phyloP scores from a whole-genome alignment of 53 echinoderm and acorn worm genomes.

The Stichopus horrens region DNA sequence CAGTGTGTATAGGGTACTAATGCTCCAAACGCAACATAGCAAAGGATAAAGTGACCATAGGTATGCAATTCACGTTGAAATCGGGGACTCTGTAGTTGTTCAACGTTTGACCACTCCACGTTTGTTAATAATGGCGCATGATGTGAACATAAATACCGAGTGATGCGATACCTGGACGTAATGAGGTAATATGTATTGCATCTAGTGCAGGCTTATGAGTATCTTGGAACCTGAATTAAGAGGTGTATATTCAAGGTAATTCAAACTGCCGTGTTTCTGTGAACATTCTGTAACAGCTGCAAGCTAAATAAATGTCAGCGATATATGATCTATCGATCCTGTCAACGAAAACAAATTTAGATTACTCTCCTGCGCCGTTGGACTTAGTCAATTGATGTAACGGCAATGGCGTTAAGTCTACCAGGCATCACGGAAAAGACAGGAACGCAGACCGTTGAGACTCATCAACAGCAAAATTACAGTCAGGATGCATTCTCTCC shows the following conservation, averaged over 20 bases:
- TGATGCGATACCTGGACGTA: neutral
- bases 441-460: neutral
- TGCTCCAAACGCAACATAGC: too few relatives aligned
- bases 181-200: neutral
- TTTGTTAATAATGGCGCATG: neutral
- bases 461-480: neutral
- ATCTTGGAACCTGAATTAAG: neutral
- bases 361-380: neutral
- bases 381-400: neutral
- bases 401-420: neutral
- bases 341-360: neutral
- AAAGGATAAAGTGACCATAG: too few relatives aligned
- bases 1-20: too few relatives aligned
- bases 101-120: neutral
- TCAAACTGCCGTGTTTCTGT: neutral
- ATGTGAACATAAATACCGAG: neutral
- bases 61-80: too few relatives aligned
- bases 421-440: neutral
- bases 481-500: neutral
- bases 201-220: neutral
- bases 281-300: constrained; percentile 35
- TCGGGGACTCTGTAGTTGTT: neutral
- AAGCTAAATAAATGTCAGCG: constrained; percentile 23
- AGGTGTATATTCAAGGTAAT: constrained; percentile 24
- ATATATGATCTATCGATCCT: constrained; percentile 31